Evolutionary conservation across 2,113 vertebrate species (phyloP).

Genomic region (Python bivittatus): DNA sequence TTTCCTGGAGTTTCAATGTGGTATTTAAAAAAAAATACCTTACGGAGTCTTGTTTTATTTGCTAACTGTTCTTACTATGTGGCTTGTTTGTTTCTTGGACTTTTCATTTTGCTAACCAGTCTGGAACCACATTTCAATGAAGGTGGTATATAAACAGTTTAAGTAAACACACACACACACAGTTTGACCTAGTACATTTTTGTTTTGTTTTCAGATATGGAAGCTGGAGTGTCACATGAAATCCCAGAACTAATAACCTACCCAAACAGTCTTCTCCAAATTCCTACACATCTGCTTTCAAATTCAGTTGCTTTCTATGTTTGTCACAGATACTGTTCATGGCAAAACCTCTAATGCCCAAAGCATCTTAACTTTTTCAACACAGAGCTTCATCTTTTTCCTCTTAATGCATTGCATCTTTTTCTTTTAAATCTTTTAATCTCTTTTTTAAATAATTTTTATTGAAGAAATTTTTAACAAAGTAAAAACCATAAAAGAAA

Average conservation of each 20-base stretch:
- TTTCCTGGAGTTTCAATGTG: background rate
- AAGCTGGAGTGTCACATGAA: background rate
- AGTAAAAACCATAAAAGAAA: background rate
- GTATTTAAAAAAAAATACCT: background rate
- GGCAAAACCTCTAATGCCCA: background rate
- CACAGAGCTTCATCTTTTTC: background rate
- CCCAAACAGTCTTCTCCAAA: background rate
- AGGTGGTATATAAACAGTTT: background rate
- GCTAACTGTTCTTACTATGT: background rate
- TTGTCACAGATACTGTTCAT: background rate
- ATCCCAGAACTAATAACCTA: background rate
- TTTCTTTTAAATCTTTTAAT: background rate
- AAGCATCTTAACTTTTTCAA: background rate
- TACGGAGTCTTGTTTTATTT: background rate
- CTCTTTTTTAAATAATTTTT: background rate
- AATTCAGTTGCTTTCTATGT: background rate
- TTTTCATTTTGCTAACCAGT: background rate
- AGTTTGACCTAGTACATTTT: background rate
- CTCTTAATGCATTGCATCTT: background rate
- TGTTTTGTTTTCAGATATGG: background rate
- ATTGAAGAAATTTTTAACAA: background rate
- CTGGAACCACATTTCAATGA: background rate
- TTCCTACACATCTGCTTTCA: background rate
- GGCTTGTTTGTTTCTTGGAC: background rate
- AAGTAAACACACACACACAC: background rate